phyloP scores from a whole-genome alignment of 2,797 vertebrate genomes.

The Rhinophrynus dorsalis region DNA sequence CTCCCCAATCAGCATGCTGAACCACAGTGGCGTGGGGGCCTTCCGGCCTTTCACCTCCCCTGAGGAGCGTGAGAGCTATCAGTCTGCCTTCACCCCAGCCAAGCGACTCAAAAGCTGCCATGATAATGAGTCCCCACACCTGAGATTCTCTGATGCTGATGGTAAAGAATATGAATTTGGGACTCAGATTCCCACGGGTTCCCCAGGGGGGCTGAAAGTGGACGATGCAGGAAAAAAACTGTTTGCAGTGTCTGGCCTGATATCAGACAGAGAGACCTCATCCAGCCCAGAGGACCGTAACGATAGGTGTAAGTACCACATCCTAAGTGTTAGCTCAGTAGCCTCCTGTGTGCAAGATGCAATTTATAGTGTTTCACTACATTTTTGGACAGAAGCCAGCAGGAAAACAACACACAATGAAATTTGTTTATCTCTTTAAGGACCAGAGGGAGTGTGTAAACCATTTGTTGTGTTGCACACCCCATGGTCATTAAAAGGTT shows the following conservation, averaged over 20 bases:
- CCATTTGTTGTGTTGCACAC: no score
- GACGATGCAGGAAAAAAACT: slow-evolving; percentile 98
- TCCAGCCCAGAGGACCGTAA: slow-evolving; percentile 97
- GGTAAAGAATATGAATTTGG: slow-evolving; percentile 98
- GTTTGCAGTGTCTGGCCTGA: slow-evolving; percentile 96
- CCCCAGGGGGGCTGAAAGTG: slow-evolving; percentile 91
- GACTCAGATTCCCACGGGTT: slow-evolving; percentile 88
- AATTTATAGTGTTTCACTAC: no score
- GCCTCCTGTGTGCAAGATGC: no score
- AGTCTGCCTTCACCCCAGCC: slow-evolving; percentile 96
- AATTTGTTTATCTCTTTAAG: no score
- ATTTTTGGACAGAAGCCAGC: no score
- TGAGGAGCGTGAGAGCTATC: slow-evolving; percentile 95
- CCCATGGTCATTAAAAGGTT: no score
- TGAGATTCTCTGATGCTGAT: slow-evolving; percentile 97
- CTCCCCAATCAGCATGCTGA: slow-evolving; percentile 96
- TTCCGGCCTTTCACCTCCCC: slow-evolving; percentile 96
- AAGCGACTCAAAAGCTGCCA: slow-evolving; percentile 97
- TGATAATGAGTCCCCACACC: slow-evolving; percentile 93
- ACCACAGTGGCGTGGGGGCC: slow-evolving; percentile 95
- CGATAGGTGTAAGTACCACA: slow-evolving; percentile 93
- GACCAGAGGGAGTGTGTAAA: no score
- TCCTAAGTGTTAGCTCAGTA: no score
- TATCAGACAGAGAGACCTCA: slow-evolving; percentile 95
- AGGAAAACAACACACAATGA: no score